phyloP scores from a whole-genome alignment of 2,797 vertebrate genomes.

The Chloroceryle amazona region DNA sequence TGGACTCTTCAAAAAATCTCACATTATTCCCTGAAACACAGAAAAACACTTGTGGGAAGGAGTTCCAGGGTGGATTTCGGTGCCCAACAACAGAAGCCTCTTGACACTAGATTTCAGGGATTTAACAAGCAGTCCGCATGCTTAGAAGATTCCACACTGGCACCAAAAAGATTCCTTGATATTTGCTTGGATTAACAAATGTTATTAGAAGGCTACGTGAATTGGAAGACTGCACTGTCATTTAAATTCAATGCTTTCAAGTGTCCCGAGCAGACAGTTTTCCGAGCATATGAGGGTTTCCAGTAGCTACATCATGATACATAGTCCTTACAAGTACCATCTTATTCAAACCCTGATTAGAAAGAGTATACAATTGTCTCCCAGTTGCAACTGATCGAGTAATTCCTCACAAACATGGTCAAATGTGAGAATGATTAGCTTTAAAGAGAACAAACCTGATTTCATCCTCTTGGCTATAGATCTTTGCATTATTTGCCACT shows the following conservation, averaged over 20 bases:
- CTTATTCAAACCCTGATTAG: not conserved
- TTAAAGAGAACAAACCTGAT: not conserved
- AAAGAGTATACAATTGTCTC: not conserved
- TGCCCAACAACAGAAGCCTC: not conserved
- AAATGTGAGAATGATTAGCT: not conserved
- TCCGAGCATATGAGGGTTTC: conserved; percentile 1
- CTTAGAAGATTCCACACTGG: not conserved
- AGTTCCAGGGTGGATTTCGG: not conserved
- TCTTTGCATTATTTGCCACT: not conserved
- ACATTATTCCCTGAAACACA: not conserved
- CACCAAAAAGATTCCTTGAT: conserved; percentile 44
- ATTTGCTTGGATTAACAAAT: conserved; percentile 57
- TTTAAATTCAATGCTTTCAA: conserved; percentile 34
- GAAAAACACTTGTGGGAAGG: not conserved
- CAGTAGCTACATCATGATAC: not conserved
- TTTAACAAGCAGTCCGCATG: not conserved
- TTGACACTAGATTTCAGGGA: not conserved
- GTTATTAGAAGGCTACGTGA: conserved; percentile 40
- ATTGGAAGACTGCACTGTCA: conserved; percentile 38
- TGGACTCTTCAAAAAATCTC: not conserved
- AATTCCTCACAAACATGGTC: not conserved
- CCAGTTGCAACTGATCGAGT: not conserved
- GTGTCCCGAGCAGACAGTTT: conserved; percentile 21
- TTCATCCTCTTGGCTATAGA: not conserved
- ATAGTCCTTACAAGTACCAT: not conserved